These are phyloP conservation scores for Drosophila anceps DNA, from an alignment of 2,888 invertebrate genomes.

Conservation along the genomic window DNA sequence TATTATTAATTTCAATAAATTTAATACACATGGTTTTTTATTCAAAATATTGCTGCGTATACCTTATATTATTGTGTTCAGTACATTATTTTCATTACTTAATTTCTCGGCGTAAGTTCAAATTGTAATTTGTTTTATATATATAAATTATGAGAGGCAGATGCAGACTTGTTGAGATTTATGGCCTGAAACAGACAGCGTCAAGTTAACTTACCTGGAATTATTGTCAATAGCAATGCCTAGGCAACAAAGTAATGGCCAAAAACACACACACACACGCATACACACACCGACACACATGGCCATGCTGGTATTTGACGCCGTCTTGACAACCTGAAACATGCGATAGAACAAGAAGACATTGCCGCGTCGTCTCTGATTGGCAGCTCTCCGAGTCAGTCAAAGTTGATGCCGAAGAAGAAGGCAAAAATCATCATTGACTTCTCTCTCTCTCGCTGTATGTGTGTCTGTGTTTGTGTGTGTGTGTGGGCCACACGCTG, in stretches of 20 bases:
- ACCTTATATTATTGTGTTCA: background rate
- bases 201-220: slow-evolving; percentile 63
- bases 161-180: slow-evolving; percentile 48
- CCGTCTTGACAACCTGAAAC: slow-evolving; percentile 75
- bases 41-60: too few species aligned
- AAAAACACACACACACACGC: slow-evolving; percentile 35
- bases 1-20: too few species aligned
- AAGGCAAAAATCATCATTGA: slow-evolving; percentile 55
- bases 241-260: slow-evolving; percentile 75
- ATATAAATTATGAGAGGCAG: slow-evolving; percentile 9
- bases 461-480: slow-evolving; percentile 1
- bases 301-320: slow-evolving; percentile 40
- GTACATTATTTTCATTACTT: background rate
- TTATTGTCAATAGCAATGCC: slow-evolving; percentile 74
- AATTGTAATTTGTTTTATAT: slow-evolving; percentile 16
- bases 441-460: background rate
- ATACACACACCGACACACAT: slow-evolving; percentile 30
- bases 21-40: too few species aligned
- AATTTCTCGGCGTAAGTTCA: background rate
- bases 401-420: slow-evolving; percentile 16
- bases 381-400: slow-evolving; percentile 59
- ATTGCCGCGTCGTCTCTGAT: slow-evolving; percentile 70
- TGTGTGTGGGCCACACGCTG: slow-evolving; percentile 49
- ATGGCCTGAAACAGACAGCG: slow-evolving; percentile 50
- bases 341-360: slow-evolving; percentile 70